phyloP scores from a whole-genome alignment of 2,888 invertebrate species.

The Eupsilia transversa region DNA sequence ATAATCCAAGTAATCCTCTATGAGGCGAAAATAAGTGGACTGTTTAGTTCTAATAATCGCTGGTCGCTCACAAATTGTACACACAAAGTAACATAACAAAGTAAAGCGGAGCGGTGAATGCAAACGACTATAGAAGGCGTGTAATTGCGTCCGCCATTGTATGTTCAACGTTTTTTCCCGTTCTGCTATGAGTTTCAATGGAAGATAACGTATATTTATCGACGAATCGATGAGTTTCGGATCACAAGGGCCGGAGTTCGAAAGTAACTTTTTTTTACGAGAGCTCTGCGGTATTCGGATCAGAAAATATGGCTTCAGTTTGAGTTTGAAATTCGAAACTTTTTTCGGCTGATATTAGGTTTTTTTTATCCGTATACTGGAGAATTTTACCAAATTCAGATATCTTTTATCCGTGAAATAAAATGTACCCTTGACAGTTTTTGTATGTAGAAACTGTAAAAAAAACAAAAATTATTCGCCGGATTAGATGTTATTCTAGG shows the following conservation, averaged over 20 bases:
- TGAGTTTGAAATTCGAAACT: conserved; percentile 47
- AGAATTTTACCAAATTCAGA: no score
- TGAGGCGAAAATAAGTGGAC: background rate
- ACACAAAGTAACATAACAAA: conserved; percentile 69
- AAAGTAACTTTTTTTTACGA: conserved; percentile 52
- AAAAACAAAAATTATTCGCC: no score
- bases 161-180: conserved; percentile 64
- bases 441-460: no score
- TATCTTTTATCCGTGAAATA: no score
- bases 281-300: conserved; percentile 31
- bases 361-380: background rate
- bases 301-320: conserved; percentile 44
- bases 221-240: conserved; percentile 48
- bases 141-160: conserved; percentile 79
- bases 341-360: conserved; percentile 20
- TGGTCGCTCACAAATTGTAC: conserved; percentile 34
- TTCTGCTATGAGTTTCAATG: conserved; percentile 53
- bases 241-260: conserved; percentile 46
- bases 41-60: conserved; percentile 12
- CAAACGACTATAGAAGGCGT: conserved; percentile 74
- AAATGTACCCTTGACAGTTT: no score
- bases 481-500: no score
- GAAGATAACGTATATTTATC: conserved; percentile 59
- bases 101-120: conserved; percentile 76
- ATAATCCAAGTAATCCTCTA: background rate